Conservation (phyloP, 2,888 invertebrate species). For the Leptopterna dolabrata region DNA sequence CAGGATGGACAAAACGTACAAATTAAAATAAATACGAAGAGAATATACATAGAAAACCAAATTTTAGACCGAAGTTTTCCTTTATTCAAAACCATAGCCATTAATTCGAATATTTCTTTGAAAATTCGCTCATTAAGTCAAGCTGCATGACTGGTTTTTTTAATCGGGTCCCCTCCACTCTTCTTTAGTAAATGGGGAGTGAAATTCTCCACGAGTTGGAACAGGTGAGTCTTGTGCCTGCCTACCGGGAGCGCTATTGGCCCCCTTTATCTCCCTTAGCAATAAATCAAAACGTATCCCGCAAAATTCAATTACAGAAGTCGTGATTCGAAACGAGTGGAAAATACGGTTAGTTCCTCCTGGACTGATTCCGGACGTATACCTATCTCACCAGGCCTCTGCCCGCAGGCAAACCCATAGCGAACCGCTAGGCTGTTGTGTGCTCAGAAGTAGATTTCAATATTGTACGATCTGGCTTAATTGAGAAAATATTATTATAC, state of each 20-base stretch:
- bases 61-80: no score
- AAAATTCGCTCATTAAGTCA: no score
- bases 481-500: not conserved
- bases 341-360: not conserved
- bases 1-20: no score
- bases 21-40: no score
- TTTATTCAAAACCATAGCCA: no score
- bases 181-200: not conserved
- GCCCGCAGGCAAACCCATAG: not conserved
- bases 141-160: no score
- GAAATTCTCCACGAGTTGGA: not conserved
- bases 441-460: not conserved
- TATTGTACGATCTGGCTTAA: not conserved
- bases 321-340: constrained; percentile 31
- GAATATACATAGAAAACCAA: no score
- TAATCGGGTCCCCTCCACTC: not conserved
- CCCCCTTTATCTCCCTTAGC: not conserved
- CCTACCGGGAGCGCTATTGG: not conserved
- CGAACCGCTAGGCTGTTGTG: not conserved
- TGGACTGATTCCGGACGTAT: not conserved
- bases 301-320: constrained; percentile 39
- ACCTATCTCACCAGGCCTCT: not conserved
- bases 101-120: no score
- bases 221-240: not conserved
- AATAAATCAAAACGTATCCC: constrained; percentile 23